Percentiles rank a stretch among this genome's conserved stretches.
phyloP scores from a whole-genome alignment of 1,140 invertebrate genomes.

The Diabrotica undecimpunctata region DNA sequence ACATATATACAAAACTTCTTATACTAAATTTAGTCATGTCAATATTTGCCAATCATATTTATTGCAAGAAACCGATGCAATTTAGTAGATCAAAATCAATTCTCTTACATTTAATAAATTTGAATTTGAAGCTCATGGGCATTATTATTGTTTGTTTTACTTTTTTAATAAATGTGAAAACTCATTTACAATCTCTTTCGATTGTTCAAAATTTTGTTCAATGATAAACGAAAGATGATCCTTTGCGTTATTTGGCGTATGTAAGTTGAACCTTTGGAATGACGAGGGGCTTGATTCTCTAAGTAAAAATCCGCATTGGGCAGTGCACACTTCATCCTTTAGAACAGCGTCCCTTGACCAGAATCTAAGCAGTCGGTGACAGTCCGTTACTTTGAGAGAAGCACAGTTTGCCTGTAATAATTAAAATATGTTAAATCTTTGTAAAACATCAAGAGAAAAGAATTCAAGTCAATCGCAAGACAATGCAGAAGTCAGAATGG shows the following conservation, averaged over 20 bases:
- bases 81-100: no score
- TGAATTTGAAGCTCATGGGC: no score
- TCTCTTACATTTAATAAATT: no score
- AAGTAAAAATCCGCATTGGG: constrained; percentile 74
- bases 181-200: background rate
- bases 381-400: constrained; percentile 82
- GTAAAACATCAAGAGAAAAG: background rate
- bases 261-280: background rate
- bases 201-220: background rate
- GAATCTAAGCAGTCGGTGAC: constrained; percentile 73
- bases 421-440: background rate
- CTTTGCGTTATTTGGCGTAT: background rate
- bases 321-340: constrained; percentile 84
- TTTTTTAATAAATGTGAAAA: background rate
- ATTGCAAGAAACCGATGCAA: no score
- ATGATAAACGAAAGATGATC: background rate
- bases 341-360: constrained; percentile 78
- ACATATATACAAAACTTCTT: no score
- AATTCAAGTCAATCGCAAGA: no score
- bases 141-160: background rate
- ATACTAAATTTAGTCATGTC: no score
- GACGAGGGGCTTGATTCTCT: constrained; percentile 41
- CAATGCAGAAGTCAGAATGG: no score
- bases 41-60: no score
- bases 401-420: constrained; percentile 79